phyloP scores from a whole-genome alignment of 2,113 vertebrate species.

The Heliornis fulica region DNA sequence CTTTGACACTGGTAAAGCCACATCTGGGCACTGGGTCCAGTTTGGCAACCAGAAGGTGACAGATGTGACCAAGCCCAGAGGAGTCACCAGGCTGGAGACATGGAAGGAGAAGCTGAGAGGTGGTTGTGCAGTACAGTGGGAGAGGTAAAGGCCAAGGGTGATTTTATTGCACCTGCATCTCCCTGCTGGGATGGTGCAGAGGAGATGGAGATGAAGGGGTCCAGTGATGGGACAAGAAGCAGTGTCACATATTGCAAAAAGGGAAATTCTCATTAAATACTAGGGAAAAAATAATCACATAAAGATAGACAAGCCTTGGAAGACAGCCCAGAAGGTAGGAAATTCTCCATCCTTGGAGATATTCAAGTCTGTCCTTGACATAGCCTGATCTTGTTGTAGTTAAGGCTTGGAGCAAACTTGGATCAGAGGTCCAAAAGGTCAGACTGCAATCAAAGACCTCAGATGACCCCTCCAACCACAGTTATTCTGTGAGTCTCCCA shows the following conservation, averaged over 20 bases:
- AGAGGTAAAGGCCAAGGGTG: background rate
- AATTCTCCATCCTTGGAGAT: background rate
- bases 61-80: background rate
- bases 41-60: background rate
- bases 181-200: background rate
- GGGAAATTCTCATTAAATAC: background rate
- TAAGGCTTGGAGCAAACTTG: background rate
- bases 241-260: background rate
- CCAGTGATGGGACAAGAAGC: background rate
- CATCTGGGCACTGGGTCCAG: background rate
- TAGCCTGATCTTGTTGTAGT: background rate
- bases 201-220: background rate
- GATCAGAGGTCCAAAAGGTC: background rate
- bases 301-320: background rate
- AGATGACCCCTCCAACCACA: background rate
- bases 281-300: background rate
- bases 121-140: accelerated
- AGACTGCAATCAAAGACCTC: background rate
- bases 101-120: background rate
- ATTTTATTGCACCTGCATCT: background rate
- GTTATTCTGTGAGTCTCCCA: background rate
- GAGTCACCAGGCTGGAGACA: background rate
- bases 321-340: background rate
- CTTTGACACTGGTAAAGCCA: background rate
- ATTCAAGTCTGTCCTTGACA: accelerated